These are phyloP conservation scores for Acanthoscelides obtectus DNA, from an alignment of 2,888 invertebrate genomes.

Conservation along the genomic window DNA sequence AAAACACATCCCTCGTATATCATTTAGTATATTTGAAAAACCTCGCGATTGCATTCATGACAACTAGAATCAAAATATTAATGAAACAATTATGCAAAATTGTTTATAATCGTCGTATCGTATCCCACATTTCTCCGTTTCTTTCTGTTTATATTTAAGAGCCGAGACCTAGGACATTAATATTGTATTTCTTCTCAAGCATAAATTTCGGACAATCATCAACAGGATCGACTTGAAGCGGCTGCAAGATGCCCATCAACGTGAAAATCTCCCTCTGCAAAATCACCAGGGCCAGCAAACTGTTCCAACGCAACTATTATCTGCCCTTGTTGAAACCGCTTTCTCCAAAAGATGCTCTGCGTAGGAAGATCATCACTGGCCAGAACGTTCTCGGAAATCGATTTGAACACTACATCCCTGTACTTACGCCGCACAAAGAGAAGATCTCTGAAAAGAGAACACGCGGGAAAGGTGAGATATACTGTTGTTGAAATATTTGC, in stretches of 20 bases:
- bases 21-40: too few species aligned
- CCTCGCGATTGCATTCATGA: too few species aligned
- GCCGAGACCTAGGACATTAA: too few species aligned
- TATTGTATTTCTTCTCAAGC: not conserved
- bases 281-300: slow-evolving; percentile 74
- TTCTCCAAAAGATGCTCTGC: slow-evolving; percentile 74
- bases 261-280: slow-evolving; percentile 60
- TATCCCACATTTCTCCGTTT: too few species aligned
- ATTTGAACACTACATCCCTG: slow-evolving; percentile 72
- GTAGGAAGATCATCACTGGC: slow-evolving; percentile 73
- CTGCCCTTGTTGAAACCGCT: slow-evolving; percentile 76
- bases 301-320: slow-evolving; percentile 76
- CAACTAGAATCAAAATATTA: too few species aligned
- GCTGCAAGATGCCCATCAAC: slow-evolving; percentile 39
- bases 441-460: slow-evolving; percentile 34
- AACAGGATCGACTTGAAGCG: slow-evolving; percentile 6
- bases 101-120: too few species aligned
- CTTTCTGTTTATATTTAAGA: too few species aligned
- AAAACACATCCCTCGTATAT: too few species aligned
- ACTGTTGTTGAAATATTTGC: too few species aligned
- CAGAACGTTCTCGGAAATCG: slow-evolving; percentile 57
- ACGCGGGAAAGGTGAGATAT: slow-evolving; percentile 35
- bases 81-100: too few species aligned
- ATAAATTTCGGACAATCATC: not conserved
- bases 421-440: slow-evolving; percentile 52